Conservation (phyloP, 2,113 vertebrate species). For the Corythoichthys haematopterus region DNA sequence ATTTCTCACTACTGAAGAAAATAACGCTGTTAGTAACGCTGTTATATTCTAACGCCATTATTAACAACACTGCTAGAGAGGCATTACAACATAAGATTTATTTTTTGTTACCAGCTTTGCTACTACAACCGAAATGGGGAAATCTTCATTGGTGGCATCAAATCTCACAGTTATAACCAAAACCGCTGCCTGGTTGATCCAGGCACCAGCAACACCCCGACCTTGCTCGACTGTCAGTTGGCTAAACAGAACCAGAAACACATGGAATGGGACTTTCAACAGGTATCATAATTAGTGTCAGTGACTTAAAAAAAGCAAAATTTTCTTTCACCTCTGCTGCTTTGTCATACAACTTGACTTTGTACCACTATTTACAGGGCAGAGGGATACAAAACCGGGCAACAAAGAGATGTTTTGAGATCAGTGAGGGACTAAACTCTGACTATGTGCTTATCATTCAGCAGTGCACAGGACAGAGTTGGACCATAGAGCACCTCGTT, state of each 20-base stretch:
- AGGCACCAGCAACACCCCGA: constrained; percentile 40
- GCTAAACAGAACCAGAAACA: constrained; percentile 28
- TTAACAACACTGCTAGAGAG: neutral
- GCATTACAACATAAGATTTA: neutral
- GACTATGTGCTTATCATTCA: constrained; percentile 42
- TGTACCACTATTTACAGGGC: constrained; percentile 36
- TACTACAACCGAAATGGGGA: constrained; percentile 39
- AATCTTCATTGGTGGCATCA: constrained; percentile 45
- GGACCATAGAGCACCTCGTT: constrained; percentile 49
- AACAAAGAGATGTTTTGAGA: constrained; percentile 58
- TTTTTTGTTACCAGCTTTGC: constrained; percentile 30
- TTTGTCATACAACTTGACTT: neutral
- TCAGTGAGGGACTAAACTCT: constrained; percentile 7
- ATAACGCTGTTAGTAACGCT: no score
- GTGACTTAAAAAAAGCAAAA: neutral
- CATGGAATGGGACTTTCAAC: constrained; percentile 66
- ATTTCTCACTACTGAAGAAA: no score
- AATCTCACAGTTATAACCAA: constrained; percentile 33
- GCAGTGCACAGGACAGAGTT: constrained; percentile 56
- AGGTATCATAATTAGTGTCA: constrained; percentile 33
- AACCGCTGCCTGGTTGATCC: constrained; percentile 60
- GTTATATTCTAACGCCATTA: neutral
- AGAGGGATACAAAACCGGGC: constrained; percentile 54
- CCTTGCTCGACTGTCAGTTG: constrained; percentile 45
- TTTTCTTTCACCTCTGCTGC: neutral